Evolutionary conservation across 2,888 invertebrate species (phyloP), one percentile per base, ranked within the genome.

Genomic region (Drosophila imparisetae): DNA sequence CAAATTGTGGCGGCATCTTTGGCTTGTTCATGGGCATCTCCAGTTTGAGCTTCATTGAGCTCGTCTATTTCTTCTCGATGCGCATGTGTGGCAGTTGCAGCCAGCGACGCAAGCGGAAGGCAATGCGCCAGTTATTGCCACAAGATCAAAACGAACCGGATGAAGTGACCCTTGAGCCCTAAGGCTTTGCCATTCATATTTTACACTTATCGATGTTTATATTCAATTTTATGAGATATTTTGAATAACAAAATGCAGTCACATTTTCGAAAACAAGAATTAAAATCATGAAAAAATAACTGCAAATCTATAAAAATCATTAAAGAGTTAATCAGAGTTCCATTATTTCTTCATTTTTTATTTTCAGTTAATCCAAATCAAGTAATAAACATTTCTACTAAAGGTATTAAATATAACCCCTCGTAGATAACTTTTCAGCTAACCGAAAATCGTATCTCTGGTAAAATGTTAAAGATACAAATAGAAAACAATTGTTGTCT

Each of bases 1-100:
- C 95, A 30, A 95, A 95, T 91, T 95, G 95, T 82, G 96, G 96
- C 21, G 96, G 96, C 73, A 93, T 96, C 11, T 94, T 96, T 8
- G 96, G 93, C 40, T 81, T 93, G 8, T 93, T 93, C 42, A 93
- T 93, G 92, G 93, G 93, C 24, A 92, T 93, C 24, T 93, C 93
- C 1, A 86, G 91, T 57, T 78, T 93, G 38, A 93, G 92, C 55
- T 78, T 94, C 7, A 93, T 94, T 50, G 95, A 95, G 86, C 90
- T 94, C 6, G 77, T 94, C 36, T 95, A 95, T 81, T 94, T 94
- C 90, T 90, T 94, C 61, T 94, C 94, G 8, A 91, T 94, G 66
- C 92, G 92, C 24, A 81, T 92, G 57, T 88, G 83, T 40, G 84
- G 85, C 45, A 92, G 89, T 40, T 83, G 92, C 36, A 75, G 88